Percentiles rank a stretch among this genome's conserved stretches.
These are phyloP conservation scores for Enchytraeus crypticus DNA, from an alignment of 2,888 invertebrate species.

Conservation along the genomic window DNA sequence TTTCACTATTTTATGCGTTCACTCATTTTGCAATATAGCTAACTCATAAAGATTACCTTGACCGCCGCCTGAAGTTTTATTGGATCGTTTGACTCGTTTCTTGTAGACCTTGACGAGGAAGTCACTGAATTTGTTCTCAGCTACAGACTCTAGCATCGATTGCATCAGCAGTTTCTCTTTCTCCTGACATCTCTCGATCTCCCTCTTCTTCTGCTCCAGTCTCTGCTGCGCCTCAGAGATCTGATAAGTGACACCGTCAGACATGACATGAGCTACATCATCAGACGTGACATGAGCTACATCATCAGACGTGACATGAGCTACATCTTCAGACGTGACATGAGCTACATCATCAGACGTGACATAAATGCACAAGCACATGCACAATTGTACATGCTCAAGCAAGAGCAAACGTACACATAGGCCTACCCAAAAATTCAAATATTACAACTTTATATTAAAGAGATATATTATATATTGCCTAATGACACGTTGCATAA, in stretches of 20 bases:
- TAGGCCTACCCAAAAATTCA: background rate
- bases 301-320: no score
- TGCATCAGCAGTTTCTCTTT: conserved; percentile 38
- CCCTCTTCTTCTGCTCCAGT: conserved; percentile 46
- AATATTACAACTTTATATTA: no score
- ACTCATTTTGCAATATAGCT: no score
- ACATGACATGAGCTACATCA: background rate
- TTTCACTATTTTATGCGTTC: no score
- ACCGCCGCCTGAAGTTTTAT: conserved; percentile 57
- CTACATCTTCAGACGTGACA: no score
- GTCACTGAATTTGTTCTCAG: conserved; percentile 64
- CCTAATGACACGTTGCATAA: no score
- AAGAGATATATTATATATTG: no score
- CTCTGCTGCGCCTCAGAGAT: conserved; percentile 39
- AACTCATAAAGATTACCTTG: no score
- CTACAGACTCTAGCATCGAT: conserved; percentile 38
- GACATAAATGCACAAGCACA: background rate
- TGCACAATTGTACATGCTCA: background rate
- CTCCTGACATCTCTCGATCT: conserved; percentile 46
- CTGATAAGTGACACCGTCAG: no score
- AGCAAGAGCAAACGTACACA: background rate
- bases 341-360: background rate
- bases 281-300: no score
- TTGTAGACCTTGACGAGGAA: conserved; percentile 72
- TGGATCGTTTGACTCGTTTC: conserved; percentile 69